Evolutionary conservation across 2,113 vertebrate genomes (phyloP), one percentile per base, ranked within the genome.

Genomic region (Esox niger): DNA sequence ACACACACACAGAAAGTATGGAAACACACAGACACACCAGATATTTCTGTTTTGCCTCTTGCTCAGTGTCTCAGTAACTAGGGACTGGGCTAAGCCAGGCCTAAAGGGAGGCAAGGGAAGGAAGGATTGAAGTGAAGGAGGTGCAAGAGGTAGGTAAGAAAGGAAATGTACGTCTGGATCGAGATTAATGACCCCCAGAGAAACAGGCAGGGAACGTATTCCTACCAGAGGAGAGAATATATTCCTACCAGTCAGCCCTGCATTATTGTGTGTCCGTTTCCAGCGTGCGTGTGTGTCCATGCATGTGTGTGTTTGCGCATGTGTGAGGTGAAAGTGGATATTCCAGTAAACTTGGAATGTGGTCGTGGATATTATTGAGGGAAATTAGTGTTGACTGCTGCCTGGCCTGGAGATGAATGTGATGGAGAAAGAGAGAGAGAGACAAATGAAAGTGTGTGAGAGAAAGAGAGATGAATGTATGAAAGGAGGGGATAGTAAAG

Each of bases 161-260:
- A 67, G 57, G 43, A 30, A 77, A 68, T 70, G 70, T 73, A 78
- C 74, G 57, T 71, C 69, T 62, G 43, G 74, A 25, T 21, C 11
- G 57, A 77, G 79, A 88, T 85, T 69, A 81, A 87, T 80, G 70
- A 70, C 46, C 65, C 30, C 46, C 35, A n/a, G 70, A 70, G 64
- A 76, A 60, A 61, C 64, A 76, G 68, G 57, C 63, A 74, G 21
- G 57, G 63, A 56, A 30, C 20, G 75, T 75, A 88, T 75, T 61
- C 58, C 31, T 57, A 82, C 78, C 64, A 74, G 66, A n/a, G n/a
- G 75, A 57, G 13, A 13, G 65, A 49, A 76, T 75, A 67, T 75
- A 88, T 75, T 61, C 58, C 31, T 57, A 82, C 78, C 64, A 74
- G 66, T 79, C 11, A 17, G 58, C 74, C 65, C 35, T 1, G 20